Percentiles rank a stretch among this genome's conserved stretches.
These are phyloP conservation scores for Ailuropoda melanoleuca DNA, from an alignment of 2,113 vertebrate species.

Conservation along the genomic window DNA sequence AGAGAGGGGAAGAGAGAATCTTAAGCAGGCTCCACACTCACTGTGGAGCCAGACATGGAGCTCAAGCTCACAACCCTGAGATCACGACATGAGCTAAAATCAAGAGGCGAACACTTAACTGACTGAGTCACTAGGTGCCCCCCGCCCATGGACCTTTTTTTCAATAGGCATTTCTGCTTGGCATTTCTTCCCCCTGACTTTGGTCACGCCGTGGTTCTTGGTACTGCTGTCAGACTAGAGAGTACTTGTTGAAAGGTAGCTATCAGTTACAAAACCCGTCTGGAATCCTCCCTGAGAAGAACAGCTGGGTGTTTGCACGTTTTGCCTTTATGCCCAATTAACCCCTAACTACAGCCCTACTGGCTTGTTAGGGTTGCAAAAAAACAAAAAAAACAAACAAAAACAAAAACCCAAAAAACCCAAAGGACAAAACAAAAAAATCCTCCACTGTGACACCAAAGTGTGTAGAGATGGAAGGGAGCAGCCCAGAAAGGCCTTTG, in stretches of 20 bases:
- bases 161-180: background rate
- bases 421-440: background rate
- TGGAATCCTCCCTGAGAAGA: conserved; percentile 18
- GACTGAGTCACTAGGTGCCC: background rate
- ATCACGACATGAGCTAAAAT: background rate
- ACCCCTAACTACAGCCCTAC: conserved; percentile 53
- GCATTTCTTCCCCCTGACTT: background rate
- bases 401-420: background rate
- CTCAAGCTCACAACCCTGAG: background rate
- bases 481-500: conserved; percentile 3
- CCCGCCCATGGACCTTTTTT: background rate
- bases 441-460: conserved; percentile 35
- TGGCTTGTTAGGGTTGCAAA: conserved; percentile 49
- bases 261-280: conserved; percentile 7
- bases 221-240: background rate
- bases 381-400: background rate
- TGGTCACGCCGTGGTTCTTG: background rate
- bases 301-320: conserved; percentile 40
- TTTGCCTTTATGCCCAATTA: conserved; percentile 76
- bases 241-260: conserved; percentile 22
- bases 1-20: background rate
- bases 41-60: background rate
- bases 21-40: background rate
- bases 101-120: fast-evolving
- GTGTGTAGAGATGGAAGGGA: background rate